Evolutionary conservation across 2,113 vertebrate genomes (phyloP).

Genomic region (Paralichthys olivaceus): DNA sequence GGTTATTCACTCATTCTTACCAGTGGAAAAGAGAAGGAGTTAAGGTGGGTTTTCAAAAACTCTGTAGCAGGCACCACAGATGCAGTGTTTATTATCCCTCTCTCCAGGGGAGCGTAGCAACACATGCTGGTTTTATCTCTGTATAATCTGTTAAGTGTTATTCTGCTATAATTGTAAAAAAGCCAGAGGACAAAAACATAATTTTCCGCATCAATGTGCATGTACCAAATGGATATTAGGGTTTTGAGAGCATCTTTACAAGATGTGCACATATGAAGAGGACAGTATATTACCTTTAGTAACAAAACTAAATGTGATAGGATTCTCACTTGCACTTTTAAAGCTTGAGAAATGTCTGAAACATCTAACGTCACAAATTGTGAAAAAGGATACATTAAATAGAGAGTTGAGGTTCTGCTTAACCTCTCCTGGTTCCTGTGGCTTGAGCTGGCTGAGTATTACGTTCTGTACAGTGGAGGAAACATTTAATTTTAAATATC

Average conservation of each 20-base stretch:
- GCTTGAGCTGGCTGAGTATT: slow-evolving; percentile 45
- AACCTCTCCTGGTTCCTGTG: slow-evolving; percentile 46
- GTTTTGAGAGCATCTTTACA: neutral
- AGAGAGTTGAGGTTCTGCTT: slow-evolving; percentile 6
- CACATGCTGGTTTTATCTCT: neutral
- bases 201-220: slow-evolving; percentile 31
- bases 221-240: neutral
- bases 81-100: neutral
- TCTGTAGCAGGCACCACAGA: neutral
- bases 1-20: neutral
- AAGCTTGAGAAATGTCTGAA: slow-evolving; percentile 19
- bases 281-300: neutral
- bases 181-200: slow-evolving; percentile 7
- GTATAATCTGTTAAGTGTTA: neutral
- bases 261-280: slow-evolving; percentile 9
- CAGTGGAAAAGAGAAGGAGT: neutral
- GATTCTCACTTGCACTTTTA: neutral
- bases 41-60: slow-evolving; percentile 10
- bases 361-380: slow-evolving; percentile 28
- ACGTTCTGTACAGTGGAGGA: slow-evolving; percentile 34
- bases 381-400: slow-evolving; percentile 32
- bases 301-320: slow-evolving; percentile 2
- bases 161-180: neutral
- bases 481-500: slow-evolving; percentile 61
- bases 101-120: slow-evolving; percentile 2